Conservation (phyloP, 2,113 vertebrate species). For the Athene cunicularia region DNA sequence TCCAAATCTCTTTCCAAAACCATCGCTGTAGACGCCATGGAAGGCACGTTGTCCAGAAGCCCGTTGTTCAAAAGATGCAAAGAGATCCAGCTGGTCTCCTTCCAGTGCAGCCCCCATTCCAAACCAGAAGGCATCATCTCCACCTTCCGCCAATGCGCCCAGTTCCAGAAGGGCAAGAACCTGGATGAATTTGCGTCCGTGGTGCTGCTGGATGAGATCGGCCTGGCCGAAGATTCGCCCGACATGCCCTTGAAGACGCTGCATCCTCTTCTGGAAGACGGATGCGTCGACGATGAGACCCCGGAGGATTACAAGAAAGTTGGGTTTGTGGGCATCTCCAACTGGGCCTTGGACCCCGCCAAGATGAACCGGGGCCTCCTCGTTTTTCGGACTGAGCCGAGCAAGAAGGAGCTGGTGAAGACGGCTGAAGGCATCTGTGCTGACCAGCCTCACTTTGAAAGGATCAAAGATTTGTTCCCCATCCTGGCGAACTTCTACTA, state of each 20-base stretch:
- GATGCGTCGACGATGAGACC: constrained; percentile 78
- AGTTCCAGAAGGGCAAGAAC: constrained; percentile 80
- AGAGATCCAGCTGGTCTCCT: constrained; percentile 81
- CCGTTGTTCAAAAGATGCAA: constrained; percentile 74
- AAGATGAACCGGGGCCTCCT: constrained; percentile 85
- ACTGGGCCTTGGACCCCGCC: constrained; percentile 84
- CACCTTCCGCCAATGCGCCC: constrained; percentile 80
- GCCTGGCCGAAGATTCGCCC: constrained; percentile 82
- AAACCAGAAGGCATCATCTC: constrained; percentile 82
- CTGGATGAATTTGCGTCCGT: constrained; percentile 78
- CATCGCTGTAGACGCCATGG: constrained; percentile 80
- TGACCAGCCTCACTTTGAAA: constrained; percentile 28
- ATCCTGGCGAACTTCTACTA: constrained; percentile 74
- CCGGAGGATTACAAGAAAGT: constrained; percentile 80
- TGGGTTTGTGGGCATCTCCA: constrained; percentile 84
- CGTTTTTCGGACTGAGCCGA: constrained; percentile 79
- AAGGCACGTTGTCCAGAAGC: constrained; percentile 71
- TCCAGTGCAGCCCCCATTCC: constrained; percentile 84
- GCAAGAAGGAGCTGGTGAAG: constrained; percentile 75
- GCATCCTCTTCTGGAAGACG: constrained; percentile 82
- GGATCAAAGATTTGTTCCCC: constrained; percentile 75
- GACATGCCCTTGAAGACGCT: constrained; percentile 83
- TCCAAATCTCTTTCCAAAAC: constrained; percentile 84
- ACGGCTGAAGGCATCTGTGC: constrained; percentile 82
- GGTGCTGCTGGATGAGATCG: constrained; percentile 83